Base-by-base conservation (phyloP, 2,113 vertebrate genomes). In the Oreochromis spilurus region DNA sequence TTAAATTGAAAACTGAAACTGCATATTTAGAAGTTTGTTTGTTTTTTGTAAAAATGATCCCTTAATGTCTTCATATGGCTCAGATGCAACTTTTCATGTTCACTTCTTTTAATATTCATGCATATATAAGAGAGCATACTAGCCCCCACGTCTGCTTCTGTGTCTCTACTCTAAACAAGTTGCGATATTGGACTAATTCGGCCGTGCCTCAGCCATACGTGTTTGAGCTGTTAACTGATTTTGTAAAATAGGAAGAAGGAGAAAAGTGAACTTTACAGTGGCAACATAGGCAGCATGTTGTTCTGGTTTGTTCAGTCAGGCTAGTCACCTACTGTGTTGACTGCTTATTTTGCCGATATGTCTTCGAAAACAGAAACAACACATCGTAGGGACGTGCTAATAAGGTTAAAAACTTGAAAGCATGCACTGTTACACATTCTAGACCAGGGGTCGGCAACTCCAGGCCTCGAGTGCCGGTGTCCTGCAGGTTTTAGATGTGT, bases 251-350 rank as follows among this genome's bases (percentile, higher is more conserved):
- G 70, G 67, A 45, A 10, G 24, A 29, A 29, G 40, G 45, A 48
- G 21, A 45, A 75, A 48, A 75, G 67, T 19, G 14, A 48, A 36
- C 65, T 70, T 24, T 70, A 70, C 65, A 70, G n/a, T 19, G 9
- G 43, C 45, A 50, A 29, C 16, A 29, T 48, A 75, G 24, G 29
- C 29, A 60, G 19, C 29, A 34, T 72, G 40, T 29, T 48, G 67
- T 48, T 75, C 67, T 75, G 40, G 67, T 75, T 75, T 48, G 67
- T 48, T 26, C 67, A 75, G 40, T 48, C 9, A 1, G 67, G 40
- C 14, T 45, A 10, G 67, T 29, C 67, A 48, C 4, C 40, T 19
- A 19, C 24, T 48, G 67, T 29, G 24, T 1, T 48, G 1, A 16
- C 70, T 48, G 70, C 24, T 75, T 48, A 29, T 75, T 75, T 75